Evolutionary conservation across 2,888 invertebrate species (phyloP), one percentile per base, ranked within the genome.

Genomic region (Parnassius orleans): DNA sequence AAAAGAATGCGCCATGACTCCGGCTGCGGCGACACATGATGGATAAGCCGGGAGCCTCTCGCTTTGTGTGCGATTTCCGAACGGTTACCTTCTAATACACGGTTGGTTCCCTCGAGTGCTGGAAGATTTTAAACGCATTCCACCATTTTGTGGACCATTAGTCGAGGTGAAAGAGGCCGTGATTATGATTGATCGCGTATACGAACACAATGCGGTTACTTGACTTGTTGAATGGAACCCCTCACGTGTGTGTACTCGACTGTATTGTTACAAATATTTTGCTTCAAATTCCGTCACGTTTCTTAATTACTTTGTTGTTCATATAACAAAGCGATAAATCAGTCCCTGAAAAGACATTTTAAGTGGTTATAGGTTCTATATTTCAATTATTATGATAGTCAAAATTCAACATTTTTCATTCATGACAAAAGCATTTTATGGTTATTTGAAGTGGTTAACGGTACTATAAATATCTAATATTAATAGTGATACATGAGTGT

Each of bases 81-180:
- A 74, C 82, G 88, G 90, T 88, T 91, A 84, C 85, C 85, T 90
- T 77, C 84, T 72, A 90, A 91, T 88, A 82, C 83, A 75, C 74
- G 64, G 68, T 59, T 42, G 56, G 61, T 70, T 74, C 74, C 72
- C 76, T 77, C 80, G 75, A 81, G 77, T 80, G 78, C 78, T 84
- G 82, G 83, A 84, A 83, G 86, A 85, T 89, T 91, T 90, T 88
- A 89, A 90, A 89, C 90, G 87, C 84, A 89, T 83, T 81, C 84
- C 81, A 70, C 83, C 84, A 87, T 91, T 90, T 90, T 78, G 89
- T 86, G 91, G 81, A 75, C 89, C 91, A 92, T 92, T 92, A 90
- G 88, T 80, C 81, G 84, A 86, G 80, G 87, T 89, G 89, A 90
- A 91, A 90, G 88, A 87, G 83, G 80, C 86, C 71, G 80, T 90